phyloP scores from a whole-genome alignment of 1,140 invertebrate genomes.

The Muscidifurax raptorellus region DNA sequence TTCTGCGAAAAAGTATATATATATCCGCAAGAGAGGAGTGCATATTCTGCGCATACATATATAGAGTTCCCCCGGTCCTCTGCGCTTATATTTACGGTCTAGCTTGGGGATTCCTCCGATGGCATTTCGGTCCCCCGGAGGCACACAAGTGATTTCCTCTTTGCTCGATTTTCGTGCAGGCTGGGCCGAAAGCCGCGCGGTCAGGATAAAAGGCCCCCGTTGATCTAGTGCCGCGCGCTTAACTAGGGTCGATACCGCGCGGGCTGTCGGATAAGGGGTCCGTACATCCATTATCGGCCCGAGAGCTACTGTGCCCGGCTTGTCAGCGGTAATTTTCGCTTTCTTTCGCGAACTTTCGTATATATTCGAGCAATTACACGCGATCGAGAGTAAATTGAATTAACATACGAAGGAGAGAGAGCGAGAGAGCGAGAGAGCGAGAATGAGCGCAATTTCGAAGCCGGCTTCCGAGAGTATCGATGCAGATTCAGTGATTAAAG shows the following conservation, averaged over 20 bases:
- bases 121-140: conserved; percentile 61
- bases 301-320: neutral
- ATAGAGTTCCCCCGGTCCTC: conserved; percentile 54
- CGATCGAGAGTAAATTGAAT: neutral
- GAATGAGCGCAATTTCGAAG: neutral
- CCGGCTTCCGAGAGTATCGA: neutral
- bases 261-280: conserved; percentile 69
- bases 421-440: no score
- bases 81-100: conserved; percentile 71
- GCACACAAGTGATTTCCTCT: conserved; percentile 50
- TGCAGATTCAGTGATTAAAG: neutral
- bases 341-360: neutral
- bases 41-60: conserved; percentile 62
- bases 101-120: conserved; percentile 65
- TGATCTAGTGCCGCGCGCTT: conserved; percentile 73
- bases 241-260: conserved; percentile 66
- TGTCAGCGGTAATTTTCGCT: neutral
- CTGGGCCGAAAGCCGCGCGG: conserved; percentile 73
- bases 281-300: neutral
- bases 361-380: neutral
- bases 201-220: conserved; percentile 61
- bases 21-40: conserved; percentile 18
- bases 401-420: neutral
- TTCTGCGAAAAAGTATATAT: conserved; percentile 26
- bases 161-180: conserved; percentile 66